phyloP scores from a whole-genome alignment of 2,113 vertebrate species.

The Erinaceus europaeus region DNA sequence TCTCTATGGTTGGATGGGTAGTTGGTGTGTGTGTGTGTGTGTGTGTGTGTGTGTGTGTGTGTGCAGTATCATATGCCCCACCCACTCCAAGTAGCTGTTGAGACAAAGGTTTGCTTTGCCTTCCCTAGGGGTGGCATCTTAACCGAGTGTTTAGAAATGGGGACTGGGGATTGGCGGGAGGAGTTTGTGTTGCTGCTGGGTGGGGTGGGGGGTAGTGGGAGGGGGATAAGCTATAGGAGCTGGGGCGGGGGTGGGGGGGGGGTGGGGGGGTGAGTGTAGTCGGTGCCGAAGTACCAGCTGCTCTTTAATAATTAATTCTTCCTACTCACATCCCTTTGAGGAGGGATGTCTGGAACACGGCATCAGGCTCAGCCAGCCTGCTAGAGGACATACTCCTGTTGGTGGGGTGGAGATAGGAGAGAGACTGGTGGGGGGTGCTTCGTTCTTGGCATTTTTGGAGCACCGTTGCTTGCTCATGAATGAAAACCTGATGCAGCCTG shows the following conservation, averaged over 20 bases:
- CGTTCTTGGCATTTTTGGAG: slow-evolving; percentile 68
- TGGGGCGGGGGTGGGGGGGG: slow-evolving; percentile 22
- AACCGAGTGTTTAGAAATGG: slow-evolving; percentile 43
- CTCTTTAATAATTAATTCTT: slow-evolving; percentile 78
- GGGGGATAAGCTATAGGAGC: neutral
- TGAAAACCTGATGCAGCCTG: slow-evolving; percentile 70
- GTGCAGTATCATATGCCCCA: slow-evolving; percentile 37
- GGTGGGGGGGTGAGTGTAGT: slow-evolving; percentile 40
- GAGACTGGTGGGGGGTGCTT: slow-evolving; percentile 27
- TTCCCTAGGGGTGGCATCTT: slow-evolving; percentile 35
- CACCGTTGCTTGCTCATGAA: slow-evolving; percentile 68
- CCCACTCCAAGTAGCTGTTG: slow-evolving; percentile 35
- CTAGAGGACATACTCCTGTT: slow-evolving; percentile 56
- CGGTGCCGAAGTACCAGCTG: slow-evolving; percentile 65
- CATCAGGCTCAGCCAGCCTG: slow-evolving; percentile 60
- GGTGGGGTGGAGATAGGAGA: slow-evolving; percentile 7
- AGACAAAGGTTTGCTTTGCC: slow-evolving; percentile 62
- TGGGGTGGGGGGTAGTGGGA: neutral
- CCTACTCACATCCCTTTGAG: slow-evolving; percentile 74
- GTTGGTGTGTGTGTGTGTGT: too few relatives aligned
- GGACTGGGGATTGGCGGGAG: neutral
- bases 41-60: too few relatives aligned
- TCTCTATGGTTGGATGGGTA: neutral
- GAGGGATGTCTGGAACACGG: slow-evolving; percentile 71
- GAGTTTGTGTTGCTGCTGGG: slow-evolving; percentile 44